A percentile compares a stretch with the other conserved stretches of the same genome.
These are phyloP conservation scores for Calameuta idolon DNA, from an alignment of 2,888 invertebrate genomes.

Conservation along the genomic window DNA sequence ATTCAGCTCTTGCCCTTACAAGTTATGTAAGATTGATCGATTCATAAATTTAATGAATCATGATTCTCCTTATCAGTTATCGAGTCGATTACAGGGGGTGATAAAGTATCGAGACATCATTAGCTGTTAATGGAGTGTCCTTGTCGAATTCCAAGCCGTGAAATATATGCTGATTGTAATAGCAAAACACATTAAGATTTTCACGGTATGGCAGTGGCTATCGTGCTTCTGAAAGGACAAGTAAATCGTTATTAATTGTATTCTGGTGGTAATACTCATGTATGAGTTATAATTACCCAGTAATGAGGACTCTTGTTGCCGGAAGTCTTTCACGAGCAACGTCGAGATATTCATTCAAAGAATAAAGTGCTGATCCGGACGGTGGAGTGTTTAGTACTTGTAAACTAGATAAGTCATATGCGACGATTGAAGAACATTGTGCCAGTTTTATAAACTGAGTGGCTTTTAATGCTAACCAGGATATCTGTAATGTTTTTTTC, in stretches of 20 bases:
- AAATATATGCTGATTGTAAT: not conserved
- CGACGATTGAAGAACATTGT: conserved; percentile 18
- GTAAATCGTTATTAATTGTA: not conserved
- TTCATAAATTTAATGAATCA: conserved; percentile 9
- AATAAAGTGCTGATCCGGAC: conserved; percentile 1
- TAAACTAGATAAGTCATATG: conserved; percentile 17
- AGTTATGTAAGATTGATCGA: not conserved
- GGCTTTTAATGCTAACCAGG: not conserved
- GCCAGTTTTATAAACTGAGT: conserved; percentile 5
- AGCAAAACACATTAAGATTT: not conserved
- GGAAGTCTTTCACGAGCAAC: conserved; percentile 17
- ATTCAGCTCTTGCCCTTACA: no score
- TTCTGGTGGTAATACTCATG: not conserved
- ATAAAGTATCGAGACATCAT: not conserved
- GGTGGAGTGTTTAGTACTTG: conserved; percentile 14
- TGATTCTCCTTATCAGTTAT: conserved; percentile 11
- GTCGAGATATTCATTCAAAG: conserved; percentile 3
- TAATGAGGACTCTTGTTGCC: conserved; percentile 16
- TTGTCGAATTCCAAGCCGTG: not conserved
- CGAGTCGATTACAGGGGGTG: not conserved
- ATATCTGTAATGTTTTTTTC: not conserved
- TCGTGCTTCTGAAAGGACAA: not conserved
- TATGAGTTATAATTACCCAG: conserved; percentile 11
- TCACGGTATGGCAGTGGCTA: not conserved
- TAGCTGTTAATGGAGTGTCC: not conserved